A percentile compares a stretch with the other conserved stretches of the same genome.
phyloP scores from a whole-genome alignment of 1,140 invertebrate genomes.

The Caenorhabditis inopinata region DNA sequence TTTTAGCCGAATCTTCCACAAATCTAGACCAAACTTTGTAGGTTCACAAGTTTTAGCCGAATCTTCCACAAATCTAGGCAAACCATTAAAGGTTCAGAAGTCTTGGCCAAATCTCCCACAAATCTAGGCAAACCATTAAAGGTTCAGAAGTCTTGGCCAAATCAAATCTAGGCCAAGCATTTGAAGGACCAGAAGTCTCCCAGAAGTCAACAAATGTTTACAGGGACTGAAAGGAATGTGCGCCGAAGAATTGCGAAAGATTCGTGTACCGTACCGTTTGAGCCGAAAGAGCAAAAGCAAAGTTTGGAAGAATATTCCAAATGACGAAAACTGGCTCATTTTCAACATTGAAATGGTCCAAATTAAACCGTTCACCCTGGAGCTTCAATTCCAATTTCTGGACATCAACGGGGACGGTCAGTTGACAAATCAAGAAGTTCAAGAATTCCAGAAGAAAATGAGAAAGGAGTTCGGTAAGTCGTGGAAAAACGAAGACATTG shows the following conservation, averaged over 20 bases:
- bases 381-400: slow-evolving; percentile 60
- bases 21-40: too few relatives aligned
- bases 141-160: too few relatives aligned
- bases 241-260: slow-evolving; percentile 60
- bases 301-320: slow-evolving; percentile 64
- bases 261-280: slow-evolving; percentile 59
- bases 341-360: slow-evolving; percentile 62
- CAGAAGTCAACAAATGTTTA: not conserved
- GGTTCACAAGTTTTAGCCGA: too few relatives aligned
- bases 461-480: slow-evolving; percentile 61
- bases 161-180: too few relatives aligned
- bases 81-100: too few relatives aligned
- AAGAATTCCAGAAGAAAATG: slow-evolving; percentile 55
- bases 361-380: slow-evolving; percentile 57
- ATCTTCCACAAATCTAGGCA: too few relatives aligned
- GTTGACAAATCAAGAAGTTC: slow-evolving; percentile 56
- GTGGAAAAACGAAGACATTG: slow-evolving; percentile 65
- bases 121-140: too few relatives aligned
- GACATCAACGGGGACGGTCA: slow-evolving; percentile 61
- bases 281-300: slow-evolving; percentile 65
- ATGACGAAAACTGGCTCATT: slow-evolving; percentile 64
- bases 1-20: too few relatives aligned
- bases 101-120: too few relatives aligned
- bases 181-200: too few relatives aligned
- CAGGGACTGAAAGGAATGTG: slow-evolving; percentile 61